Base-by-base conservation (phyloP, 2,113 vertebrate species). In the Smithornis capensis region DNA sequence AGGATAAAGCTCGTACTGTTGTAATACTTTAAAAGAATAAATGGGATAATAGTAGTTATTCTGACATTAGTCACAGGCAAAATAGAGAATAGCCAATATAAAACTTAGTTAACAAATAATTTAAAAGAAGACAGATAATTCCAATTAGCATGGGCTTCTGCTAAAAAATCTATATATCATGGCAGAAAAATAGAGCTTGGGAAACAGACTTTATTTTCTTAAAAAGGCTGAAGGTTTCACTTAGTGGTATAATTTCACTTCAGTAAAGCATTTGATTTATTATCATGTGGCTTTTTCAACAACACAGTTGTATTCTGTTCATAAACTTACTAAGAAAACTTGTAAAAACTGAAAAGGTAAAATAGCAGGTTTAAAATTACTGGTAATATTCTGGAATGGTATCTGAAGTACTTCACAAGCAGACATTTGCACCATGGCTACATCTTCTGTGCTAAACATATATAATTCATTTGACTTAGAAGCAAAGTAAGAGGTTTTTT, bases 401-500 rank as follows among this genome's bases (percentile, higher is more conserved):
- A 47, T 35, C 52, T 92, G 57, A 90, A 64, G 28, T 75, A 76
- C 22, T 89, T 90, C 68, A 83, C 50, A 86, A 80, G 59, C 53
- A 83, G 75, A 68, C 59, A 49, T 76, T 92, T 92, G 76, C 6
- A 5, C 57, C n/a, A 83, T 31, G 33, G 68, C 57, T 92, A 64
- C 38, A 62, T 52, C 65, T 89, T 82, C 79, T 9, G 1, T 45
- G 37, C 88, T 73, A 93, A 83, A 53, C 35, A 55, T 83, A 90
- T 82, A 75, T 93, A 90, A 92, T 84, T 90, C 44, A 92, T 95
- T 87, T 73, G 71, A 79, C 62, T 59, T 56, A 40, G 83, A 92
- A 95, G 71, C 45, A 86, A 64, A 92, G 44, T 42, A 64, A 93
- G 44, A 87, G 73, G 53, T 44, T 44, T 67, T 63, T 55, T 63